These are phyloP conservation scores for Melospiza melodia DNA, from an alignment of 2,113 vertebrate species.

Conservation along the genomic window DNA sequence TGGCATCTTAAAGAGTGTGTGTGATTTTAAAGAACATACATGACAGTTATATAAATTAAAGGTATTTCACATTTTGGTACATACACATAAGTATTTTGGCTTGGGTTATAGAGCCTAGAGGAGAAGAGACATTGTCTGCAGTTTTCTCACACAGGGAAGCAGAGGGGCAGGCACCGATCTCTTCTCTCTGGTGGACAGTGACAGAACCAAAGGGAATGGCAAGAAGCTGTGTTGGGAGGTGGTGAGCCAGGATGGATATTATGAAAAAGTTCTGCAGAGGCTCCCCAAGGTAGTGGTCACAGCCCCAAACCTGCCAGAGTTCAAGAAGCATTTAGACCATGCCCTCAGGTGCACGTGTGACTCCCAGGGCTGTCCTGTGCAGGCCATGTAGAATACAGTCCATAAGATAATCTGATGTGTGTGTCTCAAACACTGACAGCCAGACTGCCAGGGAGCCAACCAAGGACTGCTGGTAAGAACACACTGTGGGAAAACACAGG, in stretches of 20 bases:
- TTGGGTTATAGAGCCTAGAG: not conserved
- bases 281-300: not conserved
- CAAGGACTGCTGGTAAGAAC: not conserved
- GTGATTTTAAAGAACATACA: not conserved
- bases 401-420: not conserved
- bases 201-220: not conserved
- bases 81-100: rapidly evolving
- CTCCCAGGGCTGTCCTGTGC: not conserved
- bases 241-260: not conserved
- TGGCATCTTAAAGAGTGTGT: not conserved
- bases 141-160: not conserved
- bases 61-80: not conserved
- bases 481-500: not conserved
- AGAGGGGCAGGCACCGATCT: not conserved
- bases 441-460: not conserved
- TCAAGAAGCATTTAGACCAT: not conserved
- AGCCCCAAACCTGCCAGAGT: not conserved
- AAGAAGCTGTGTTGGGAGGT: not conserved
- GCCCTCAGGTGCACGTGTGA: not conserved
- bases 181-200: not conserved
- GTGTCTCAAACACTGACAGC: not conserved
- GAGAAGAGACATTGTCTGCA: not conserved
- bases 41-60: not conserved
- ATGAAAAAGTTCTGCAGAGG: not conserved
- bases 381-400: not conserved